Evolutionary conservation across 2,797 vertebrate species (phyloP), one percentile per base, ranked within the genome.

Genomic region (Valencia hispanica): DNA sequence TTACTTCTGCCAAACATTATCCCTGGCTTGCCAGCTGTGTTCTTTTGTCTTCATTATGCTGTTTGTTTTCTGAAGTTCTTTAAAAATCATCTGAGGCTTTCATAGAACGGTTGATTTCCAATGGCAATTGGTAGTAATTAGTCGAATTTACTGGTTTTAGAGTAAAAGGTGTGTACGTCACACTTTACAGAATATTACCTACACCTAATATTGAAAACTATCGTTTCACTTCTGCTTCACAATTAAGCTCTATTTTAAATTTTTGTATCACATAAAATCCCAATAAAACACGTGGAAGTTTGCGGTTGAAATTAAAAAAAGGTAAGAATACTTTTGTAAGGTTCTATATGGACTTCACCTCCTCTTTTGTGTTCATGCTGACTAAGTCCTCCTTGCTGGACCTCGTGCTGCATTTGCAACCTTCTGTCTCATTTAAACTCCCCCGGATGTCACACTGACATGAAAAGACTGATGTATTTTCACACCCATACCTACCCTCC

Each of bases 391-490:
- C 66, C 55, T 43, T 25, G 55, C n/a, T 27, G 68, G 36, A 69
- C 72, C 7, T 59, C 5, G 50, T 78, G 39, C 55, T 73, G 50
- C 22, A 66, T 77, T 70, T 45, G 22, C 63, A 72, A 72, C 34
- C 45, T 39, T 70, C 65, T 2, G 14, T 79, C 39, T 75, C 55
- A 71, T 73, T 80, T 75, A 63, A 84, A 88, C 74, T 85, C 82
- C 84, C 85, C 30, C n/a, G 77, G 63, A 80, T 87, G 88, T 89
- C 84, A 76, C 1, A 73, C 81, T 86, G 91, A 92, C 88, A 79
- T 48, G 84, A 79, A 80, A 76, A 86, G 88, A 92, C 85, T 65
- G 74, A 92, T 92, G 89, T 79, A 70, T 85, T 88, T 84, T 89
- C 77, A 68, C 77, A 53, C 72, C 57, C 69, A 15, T 75, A 74